Evolutionary conservation across 2,888 invertebrate species (phyloP).

Genomic region (Conops quadrifasciatus): DNA sequence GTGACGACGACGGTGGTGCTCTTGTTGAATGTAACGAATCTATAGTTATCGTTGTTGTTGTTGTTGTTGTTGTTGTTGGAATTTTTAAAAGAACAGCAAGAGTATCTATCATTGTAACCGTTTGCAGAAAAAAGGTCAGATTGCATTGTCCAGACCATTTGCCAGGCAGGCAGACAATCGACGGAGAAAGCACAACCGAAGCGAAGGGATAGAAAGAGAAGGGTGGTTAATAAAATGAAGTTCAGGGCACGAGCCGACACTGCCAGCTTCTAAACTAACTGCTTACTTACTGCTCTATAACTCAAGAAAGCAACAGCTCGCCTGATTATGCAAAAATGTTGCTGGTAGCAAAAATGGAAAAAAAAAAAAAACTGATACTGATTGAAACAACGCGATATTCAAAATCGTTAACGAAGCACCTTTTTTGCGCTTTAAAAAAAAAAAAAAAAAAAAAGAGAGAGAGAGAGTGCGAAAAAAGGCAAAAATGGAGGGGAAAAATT

Average conservation of each 20-base stretch:
- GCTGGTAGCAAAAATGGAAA: background rate
- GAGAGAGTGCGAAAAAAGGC: too few species aligned
- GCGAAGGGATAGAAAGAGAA: too few species aligned
- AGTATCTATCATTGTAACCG: slow-evolving; percentile 1
- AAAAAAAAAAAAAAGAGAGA: too few species aligned
- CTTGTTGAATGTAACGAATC: background rate
- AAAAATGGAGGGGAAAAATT: background rate
- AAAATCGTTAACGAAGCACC: too few species aligned
- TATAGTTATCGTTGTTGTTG: slow-evolving; percentile 5
- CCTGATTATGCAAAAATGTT: slow-evolving; percentile 16
- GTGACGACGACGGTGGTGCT: background rate
- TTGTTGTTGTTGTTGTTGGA: slow-evolving; percentile 10
- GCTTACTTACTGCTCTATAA: slow-evolving; percentile 5
- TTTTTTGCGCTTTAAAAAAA: too few species aligned
- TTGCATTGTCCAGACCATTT: slow-evolving; percentile 5
- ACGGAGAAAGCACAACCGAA: too few species aligned
- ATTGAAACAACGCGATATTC: too few species aligned
- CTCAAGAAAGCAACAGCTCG: slow-evolving; percentile 12
- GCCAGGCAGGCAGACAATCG: background rate
- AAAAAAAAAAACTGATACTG: background rate
- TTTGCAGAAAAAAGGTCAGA: slow-evolving; percentile 11
- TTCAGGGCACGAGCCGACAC: slow-evolving; percentile 13
- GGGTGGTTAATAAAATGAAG: slow-evolving; percentile 3
- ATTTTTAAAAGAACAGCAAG: background rate
- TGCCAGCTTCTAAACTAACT: background rate